Conservation (phyloP, 2,113 vertebrate genomes). For the Struthidea cinerea region DNA sequence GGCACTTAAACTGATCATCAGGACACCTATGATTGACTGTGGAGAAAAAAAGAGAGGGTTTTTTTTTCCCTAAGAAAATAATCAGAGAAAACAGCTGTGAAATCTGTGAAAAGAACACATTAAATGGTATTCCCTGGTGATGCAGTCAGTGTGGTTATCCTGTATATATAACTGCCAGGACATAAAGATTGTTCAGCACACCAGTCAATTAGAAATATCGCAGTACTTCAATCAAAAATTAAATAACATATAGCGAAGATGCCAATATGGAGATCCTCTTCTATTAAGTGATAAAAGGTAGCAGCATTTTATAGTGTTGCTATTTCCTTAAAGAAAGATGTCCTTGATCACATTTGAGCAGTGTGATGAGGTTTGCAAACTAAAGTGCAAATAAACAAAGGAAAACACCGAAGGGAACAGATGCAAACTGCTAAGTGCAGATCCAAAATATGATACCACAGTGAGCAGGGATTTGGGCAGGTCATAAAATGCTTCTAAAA, state of each 20-base stretch:
- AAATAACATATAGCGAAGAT: background rate
- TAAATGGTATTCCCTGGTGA: background rate
- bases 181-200: background rate
- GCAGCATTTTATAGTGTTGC: background rate
- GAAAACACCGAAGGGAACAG: background rate
- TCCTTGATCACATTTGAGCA: background rate
- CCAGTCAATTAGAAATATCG: background rate
- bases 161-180: background rate
- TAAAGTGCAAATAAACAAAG: background rate
- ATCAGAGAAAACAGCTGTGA: background rate
- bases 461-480: background rate
- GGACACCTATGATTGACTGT: slow-evolving; percentile 93
- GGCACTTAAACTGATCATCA: slow-evolving; percentile 92
- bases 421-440: background rate
- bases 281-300: background rate
- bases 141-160: background rate
- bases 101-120: background rate
- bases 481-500: background rate
- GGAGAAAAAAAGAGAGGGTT: background rate
- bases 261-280: background rate
- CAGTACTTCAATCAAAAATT: background rate
- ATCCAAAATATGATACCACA: background rate
- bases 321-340: background rate
- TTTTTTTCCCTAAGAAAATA: background rate
- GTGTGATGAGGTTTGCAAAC: background rate